phyloP scores from a whole-genome alignment of 2,888 invertebrate species.

The Tethea ocularis region DNA sequence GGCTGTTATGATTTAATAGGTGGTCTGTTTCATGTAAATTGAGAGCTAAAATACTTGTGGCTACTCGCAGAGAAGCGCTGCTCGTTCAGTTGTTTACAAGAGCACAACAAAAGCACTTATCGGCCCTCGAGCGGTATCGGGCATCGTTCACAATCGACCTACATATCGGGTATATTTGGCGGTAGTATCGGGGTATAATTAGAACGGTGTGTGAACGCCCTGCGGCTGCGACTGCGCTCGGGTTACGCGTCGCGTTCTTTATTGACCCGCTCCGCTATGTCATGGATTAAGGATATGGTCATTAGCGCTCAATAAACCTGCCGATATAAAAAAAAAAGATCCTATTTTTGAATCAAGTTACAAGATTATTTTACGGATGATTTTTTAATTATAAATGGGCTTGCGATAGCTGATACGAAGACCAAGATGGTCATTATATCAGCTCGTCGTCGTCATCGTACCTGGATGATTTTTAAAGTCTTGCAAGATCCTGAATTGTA shows the following conservation, averaged over 20 bases:
- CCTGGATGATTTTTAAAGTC: no score
- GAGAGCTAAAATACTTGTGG: neutral
- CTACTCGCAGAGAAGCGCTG: neutral
- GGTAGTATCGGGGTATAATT: conserved; percentile 39
- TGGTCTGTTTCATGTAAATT: neutral
- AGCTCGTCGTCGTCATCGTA: no score
- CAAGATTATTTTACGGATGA: no score
- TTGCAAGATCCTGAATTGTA: no score
- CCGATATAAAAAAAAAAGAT: no score
- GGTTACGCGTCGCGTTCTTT: conserved; percentile 21
- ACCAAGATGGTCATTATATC: no score
- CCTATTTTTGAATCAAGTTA: no score
- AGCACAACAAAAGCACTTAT: neutral
- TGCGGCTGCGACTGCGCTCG: conserved; percentile 18
- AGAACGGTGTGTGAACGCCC: conserved; percentile 43
- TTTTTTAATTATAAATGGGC: no score
- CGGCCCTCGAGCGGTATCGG: conserved; percentile 11
- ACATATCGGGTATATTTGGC: conserved; percentile 32
- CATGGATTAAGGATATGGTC: neutral
- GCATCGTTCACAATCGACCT: conserved; percentile 21
- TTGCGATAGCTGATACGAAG: no score
- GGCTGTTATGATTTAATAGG: neutral
- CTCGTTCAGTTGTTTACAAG: neutral
- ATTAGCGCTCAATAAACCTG: neutral
- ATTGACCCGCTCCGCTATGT: conserved; percentile 22